These are phyloP conservation scores for Clunio marinus DNA, from an alignment of 2,888 invertebrate genomes.

Conservation along the genomic window DNA sequence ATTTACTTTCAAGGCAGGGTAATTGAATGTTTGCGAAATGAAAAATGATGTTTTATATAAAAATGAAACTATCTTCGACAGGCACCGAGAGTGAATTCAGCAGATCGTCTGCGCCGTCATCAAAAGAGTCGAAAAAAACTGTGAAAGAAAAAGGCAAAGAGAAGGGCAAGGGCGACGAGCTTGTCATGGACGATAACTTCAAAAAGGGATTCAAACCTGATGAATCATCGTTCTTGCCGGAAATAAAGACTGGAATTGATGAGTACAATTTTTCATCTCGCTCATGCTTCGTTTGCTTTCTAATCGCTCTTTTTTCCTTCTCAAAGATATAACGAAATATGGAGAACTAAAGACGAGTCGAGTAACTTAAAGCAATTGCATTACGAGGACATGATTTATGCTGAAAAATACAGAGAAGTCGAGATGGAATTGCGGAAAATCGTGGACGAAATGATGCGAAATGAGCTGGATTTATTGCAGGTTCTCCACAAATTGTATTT, in stretches of 20 bases:
- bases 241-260: conserved; percentile 66
- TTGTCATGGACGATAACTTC: conserved; percentile 62
- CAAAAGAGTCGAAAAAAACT: conserved; percentile 68
- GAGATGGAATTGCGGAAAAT: conserved; percentile 76
- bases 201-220: conserved; percentile 62
- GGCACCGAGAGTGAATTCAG: conserved; percentile 76
- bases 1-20: conserved; percentile 77
- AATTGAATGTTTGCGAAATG: conserved; percentile 39
- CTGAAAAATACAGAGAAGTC: conserved; percentile 76
- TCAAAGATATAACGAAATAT: conserved; percentile 68
- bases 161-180: conserved; percentile 55
- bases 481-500: too few species aligned
- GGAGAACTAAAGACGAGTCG: conserved; percentile 75
- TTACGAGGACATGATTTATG: conserved; percentile 77
- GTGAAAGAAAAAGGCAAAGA: conserved; percentile 26
- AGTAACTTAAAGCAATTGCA: conserved; percentile 70
- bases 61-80: conserved; percentile 45
- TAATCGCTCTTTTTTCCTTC: background rate
- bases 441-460: conserved; percentile 74
- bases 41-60: background rate
- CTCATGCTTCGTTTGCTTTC: background rate
- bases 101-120: conserved; percentile 70
- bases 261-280: conserved; percentile 32
- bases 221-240: conserved; percentile 67
- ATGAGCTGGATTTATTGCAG: conserved; percentile 64